These are phyloP conservation scores for Aix galericulata DNA, from an alignment of 2,113 vertebrate species.

Conservation along the genomic window DNA sequence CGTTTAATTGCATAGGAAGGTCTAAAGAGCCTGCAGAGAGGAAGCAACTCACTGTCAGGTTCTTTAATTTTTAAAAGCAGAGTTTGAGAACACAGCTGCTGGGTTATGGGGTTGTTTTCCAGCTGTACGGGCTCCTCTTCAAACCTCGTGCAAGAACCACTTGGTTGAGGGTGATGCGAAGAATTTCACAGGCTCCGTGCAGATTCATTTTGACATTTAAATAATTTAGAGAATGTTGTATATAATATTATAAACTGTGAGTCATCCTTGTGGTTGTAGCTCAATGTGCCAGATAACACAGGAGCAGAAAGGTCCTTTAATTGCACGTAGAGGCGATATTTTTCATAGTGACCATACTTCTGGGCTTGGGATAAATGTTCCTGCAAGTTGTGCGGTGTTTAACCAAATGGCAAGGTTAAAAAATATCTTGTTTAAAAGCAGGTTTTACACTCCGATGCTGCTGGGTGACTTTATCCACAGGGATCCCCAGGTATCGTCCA, in stretches of 20 bases:
- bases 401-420: background rate
- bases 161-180: background rate
- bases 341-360: background rate
- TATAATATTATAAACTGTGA: background rate
- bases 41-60: background rate
- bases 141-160: background rate
- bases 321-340: background rate
- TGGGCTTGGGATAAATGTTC: fast-evolving
- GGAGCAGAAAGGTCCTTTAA: background rate
- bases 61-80: background rate
- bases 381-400: background rate
- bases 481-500: background rate
- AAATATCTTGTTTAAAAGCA: background rate
- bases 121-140: background rate
- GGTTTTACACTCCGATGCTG: background rate
- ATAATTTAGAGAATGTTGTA: background rate
- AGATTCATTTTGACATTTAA: background rate
- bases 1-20: background rate
- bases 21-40: background rate
- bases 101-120: background rate
- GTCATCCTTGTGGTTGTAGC: background rate
- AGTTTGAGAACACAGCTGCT: background rate
- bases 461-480: fast-evolving
- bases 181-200: background rate
- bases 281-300: background rate